These are phyloP conservation scores for Python bivittatus DNA, from an alignment of 2,113 vertebrate genomes.

Conservation along the genomic window DNA sequence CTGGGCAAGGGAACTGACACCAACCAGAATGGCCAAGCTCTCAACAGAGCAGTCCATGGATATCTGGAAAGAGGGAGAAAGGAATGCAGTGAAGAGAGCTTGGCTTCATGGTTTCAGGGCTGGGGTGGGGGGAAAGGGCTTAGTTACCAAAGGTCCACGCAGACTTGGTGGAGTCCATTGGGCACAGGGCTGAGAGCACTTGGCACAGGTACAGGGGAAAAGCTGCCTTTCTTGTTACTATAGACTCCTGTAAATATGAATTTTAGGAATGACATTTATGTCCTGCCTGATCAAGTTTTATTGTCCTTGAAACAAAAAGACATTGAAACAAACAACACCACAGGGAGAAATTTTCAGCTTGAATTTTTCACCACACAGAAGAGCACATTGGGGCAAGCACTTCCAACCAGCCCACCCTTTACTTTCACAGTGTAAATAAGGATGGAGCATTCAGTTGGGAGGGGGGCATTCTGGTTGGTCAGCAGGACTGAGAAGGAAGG, in stretches of 20 bases:
- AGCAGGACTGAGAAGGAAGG: slow-evolving; percentile 52
- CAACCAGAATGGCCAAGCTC: slow-evolving; percentile 33
- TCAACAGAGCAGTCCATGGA: slow-evolving; percentile 35
- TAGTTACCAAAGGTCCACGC: slow-evolving; percentile 79
- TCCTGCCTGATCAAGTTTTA: slow-evolving; percentile 74
- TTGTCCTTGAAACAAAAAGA: slow-evolving; percentile 70
- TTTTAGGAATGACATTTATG: slow-evolving; percentile 76
- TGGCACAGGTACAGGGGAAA: slow-evolving; percentile 33
- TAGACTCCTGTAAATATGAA: slow-evolving; percentile 78
- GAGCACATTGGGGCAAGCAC: slow-evolving; percentile 60
- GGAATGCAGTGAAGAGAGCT: slow-evolving; percentile 57
- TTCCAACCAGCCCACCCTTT: slow-evolving; percentile 48
- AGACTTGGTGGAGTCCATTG: slow-evolving; percentile 68
- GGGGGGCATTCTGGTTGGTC: slow-evolving; percentile 45
- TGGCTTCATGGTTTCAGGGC: slow-evolving; percentile 45
- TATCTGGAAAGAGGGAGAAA: slow-evolving; percentile 63
- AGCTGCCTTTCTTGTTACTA: slow-evolving; percentile 71
- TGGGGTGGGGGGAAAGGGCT: slow-evolving; percentile 75
- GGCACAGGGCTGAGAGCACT: slow-evolving; percentile 59
- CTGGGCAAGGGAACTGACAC: slow-evolving; percentile 38
- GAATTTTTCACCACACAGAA: slow-evolving; percentile 65
- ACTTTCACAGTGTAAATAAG: slow-evolving; percentile 72
- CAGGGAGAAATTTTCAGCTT: slow-evolving; percentile 68
- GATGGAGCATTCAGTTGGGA: slow-evolving; percentile 59
- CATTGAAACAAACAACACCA: slow-evolving; percentile 51